Conservation (phyloP, 1,140 invertebrate species). For the honey bee (Apis mellifera) region DNA sequence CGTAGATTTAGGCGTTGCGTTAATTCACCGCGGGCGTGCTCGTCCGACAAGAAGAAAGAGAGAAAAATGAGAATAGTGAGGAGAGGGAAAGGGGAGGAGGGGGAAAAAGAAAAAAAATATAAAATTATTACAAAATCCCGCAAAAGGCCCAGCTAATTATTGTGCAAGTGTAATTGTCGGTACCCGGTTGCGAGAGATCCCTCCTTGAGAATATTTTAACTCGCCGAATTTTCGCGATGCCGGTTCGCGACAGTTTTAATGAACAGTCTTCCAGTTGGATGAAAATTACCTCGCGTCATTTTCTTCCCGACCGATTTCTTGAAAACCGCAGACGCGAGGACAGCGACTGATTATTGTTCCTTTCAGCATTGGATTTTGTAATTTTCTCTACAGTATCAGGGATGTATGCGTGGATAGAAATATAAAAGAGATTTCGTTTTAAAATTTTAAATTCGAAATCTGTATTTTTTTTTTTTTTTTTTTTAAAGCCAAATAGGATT, state of each 20-base stretch:
- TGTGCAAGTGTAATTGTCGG: slow-evolving; percentile 73
- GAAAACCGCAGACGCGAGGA: slow-evolving; percentile 14
- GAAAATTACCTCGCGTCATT: slow-evolving; percentile 26
- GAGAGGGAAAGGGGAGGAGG: too few relatives aligned
- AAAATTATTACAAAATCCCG: slow-evolving; percentile 45
- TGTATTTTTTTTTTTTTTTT: too few relatives aligned
- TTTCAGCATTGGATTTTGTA: slow-evolving; percentile 11
- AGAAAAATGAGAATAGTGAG: too few relatives aligned
- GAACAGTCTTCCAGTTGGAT: slow-evolving; percentile 22
- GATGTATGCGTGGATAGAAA: not conserved
- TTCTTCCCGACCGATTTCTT: slow-evolving; percentile 14
- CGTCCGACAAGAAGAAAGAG: not conserved
- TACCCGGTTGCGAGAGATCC: slow-evolving; percentile 36
- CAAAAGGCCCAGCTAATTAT: slow-evolving; percentile 60
- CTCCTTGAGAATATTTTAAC: slow-evolving; percentile 50
- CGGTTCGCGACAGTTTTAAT: slow-evolving; percentile 37
- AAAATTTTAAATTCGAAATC: too few relatives aligned
- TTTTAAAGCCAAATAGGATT: too few relatives aligned
- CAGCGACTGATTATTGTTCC: not conserved
- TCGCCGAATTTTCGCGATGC: slow-evolving; percentile 53
- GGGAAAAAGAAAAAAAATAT: not conserved
- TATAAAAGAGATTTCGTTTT: not conserved
- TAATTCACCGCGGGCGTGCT: not conserved
- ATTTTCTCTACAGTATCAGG: not conserved
- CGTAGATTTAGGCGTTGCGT: not conserved